These are phyloP conservation scores for Alethe castanea DNA, from an alignment of 2,113 vertebrate genomes.

Conservation along the genomic window DNA sequence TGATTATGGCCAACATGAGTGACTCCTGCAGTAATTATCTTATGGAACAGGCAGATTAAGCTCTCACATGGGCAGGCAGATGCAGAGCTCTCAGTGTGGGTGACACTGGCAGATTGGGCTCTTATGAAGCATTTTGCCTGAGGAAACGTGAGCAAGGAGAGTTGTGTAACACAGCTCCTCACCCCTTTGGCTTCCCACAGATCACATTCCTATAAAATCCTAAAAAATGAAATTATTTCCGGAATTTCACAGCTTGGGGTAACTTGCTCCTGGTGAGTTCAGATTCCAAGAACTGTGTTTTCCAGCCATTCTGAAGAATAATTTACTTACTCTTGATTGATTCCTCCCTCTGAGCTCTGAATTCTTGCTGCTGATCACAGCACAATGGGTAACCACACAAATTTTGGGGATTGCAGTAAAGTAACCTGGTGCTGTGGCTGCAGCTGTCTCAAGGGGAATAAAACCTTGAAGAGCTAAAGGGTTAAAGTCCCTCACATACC, in stretches of 20 bases:
- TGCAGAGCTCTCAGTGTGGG: conserved; percentile 26
- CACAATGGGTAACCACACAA: background rate
- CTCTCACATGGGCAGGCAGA: conserved; percentile 22
- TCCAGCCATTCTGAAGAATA: background rate
- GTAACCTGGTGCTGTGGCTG: background rate
- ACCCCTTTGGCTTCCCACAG: accelerated
- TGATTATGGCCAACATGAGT: background rate
- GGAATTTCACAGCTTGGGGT: background rate
- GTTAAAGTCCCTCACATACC: background rate
- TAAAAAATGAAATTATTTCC: background rate
- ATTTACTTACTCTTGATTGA: background rate
- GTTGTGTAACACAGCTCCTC: background rate
- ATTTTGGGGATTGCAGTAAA: background rate
- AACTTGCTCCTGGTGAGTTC: background rate
- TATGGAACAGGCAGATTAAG: conserved; percentile 28
- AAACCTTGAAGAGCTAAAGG: background rate
- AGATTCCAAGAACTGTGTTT: background rate
- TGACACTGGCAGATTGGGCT: conserved; percentile 4
- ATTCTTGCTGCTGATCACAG: background rate
- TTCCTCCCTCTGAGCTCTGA: background rate
- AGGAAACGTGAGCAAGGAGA: background rate
- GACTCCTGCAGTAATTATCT: conserved; percentile 41
- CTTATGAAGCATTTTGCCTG: background rate
- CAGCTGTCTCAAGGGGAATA: background rate
- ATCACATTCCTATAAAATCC: accelerated